Evolutionary conservation across 92 coral and sea anemone genomes (phyloP), one percentile per base, ranked within the genome.

Genomic region (Porites evermanni): DNA sequence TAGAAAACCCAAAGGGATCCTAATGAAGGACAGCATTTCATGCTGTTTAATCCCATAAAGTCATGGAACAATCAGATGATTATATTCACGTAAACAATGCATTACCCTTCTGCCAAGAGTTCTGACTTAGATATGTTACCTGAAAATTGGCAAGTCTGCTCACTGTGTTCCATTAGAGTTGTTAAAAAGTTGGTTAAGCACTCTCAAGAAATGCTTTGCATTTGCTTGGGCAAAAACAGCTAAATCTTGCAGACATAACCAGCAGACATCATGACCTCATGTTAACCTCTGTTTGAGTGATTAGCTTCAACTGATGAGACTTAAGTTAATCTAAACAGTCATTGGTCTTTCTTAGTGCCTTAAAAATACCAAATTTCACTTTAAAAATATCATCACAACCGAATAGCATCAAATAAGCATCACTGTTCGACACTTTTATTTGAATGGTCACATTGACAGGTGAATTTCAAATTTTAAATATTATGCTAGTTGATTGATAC

Each of bases 101-200:
- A 51, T 3, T 38, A 38, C 47, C 13, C 78, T 70, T 11, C 23
- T 8, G 58, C 58, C 18, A n/a, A 32, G 17, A 29, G 3, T 56
- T 23, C 65, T 75, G 79, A 11, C 2, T 21, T 12, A 13, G 17
- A 18, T 9, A 70, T 58, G 44, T 54, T 85, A 85, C 88, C 88
- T 85, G 88, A 85, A 85, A 85, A 85, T 19, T 85, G 82, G 70
- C 88, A 85, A 52, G 77, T 67, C 70, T 56, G 70, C 17, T 78
- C 58, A 72, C 53, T 74, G 83, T 85, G 88, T 85, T 85, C 88
- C 88, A 85, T 85, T 47, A 59, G 65, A 74, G 71, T 24, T 81
- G 56, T 81, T 17, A 21, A 50, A 73, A 61, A 12, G 64, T 53
- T 38, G 6, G 73, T 61, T 64, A 59, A 23, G 72, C 72, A 83